phyloP scores from a whole-genome alignment of 1,140 invertebrate genomes.

The Scaptomyza hsui region DNA sequence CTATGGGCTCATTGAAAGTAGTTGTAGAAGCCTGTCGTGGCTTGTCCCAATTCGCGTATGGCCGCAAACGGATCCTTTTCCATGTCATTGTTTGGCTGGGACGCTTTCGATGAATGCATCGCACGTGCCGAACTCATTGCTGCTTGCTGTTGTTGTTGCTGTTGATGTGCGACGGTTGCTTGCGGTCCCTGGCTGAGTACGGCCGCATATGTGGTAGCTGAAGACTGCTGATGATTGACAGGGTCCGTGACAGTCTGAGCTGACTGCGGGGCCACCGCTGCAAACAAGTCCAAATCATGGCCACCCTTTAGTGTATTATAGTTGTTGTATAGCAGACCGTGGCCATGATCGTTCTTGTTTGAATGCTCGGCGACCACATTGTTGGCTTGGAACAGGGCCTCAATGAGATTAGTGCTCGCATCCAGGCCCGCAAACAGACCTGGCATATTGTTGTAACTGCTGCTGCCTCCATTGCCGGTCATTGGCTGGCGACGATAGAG shows the following conservation, averaged over 20 bases:
- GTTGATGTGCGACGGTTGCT: conserved; percentile 39
- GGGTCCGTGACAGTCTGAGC: conserved; percentile 22
- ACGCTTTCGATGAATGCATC: conserved; percentile 36
- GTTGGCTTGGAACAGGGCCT: conserved; percentile 75
- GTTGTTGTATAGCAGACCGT: conserved; percentile 72
- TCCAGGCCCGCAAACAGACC: conserved; percentile 57
- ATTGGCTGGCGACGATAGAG: conserved; percentile 84
- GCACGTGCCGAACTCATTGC: conserved; percentile 32
- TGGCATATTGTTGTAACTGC: conserved; percentile 69
- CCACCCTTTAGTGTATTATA: conserved; percentile 58
- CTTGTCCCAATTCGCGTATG: conserved; percentile 82
- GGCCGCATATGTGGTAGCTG: conserved; percentile 84
- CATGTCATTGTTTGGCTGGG: conserved; percentile 51
- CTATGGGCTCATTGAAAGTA: conserved; percentile 78
- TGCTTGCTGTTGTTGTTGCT: conserved; percentile 36
- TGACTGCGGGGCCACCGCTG: conserved; percentile 34
- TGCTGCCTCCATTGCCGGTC: conserved; percentile 73
- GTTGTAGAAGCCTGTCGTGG: conserved; percentile 82
- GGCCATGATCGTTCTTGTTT: conserved; percentile 64
- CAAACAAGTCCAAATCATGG: conserved; percentile 74
- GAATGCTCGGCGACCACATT: conserved; percentile 57
- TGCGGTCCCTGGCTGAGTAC: conserved; percentile 83
- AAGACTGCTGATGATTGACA: conserved; percentile 57
- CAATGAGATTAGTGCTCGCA: conserved; percentile 65
- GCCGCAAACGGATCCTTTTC: conserved; percentile 84